Conservation (phyloP, 1,140 invertebrate species). For the Ericerus pela region DNA sequence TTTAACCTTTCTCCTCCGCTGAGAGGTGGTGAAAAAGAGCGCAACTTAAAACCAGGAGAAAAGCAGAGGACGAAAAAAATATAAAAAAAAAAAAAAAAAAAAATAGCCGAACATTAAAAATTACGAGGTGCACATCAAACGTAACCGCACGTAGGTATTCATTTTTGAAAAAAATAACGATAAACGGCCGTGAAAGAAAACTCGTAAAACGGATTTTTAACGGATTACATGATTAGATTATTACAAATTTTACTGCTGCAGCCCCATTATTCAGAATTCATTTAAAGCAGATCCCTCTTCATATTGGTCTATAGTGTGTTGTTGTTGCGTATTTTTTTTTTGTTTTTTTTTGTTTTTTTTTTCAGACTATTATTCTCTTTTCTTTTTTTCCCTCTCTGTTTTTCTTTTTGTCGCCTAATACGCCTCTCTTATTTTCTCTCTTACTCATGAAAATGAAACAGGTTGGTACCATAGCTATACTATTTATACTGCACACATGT, state of each 20-base stretch:
- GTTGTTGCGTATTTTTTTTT: too few relatives aligned
- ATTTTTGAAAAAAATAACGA: conserved; percentile 10
- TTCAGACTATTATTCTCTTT: too few relatives aligned
- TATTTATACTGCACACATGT: too few relatives aligned
- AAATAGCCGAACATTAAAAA: background rate
- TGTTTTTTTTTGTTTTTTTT: too few relatives aligned
- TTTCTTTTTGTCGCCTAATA: conserved; percentile 9
- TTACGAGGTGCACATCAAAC: conserved; percentile 1
- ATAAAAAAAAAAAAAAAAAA: background rate
- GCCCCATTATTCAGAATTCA: conserved; percentile 11
- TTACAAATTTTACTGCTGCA: conserved; percentile 10
- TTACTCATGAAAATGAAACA: conserved; percentile 1
- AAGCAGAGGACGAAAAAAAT: too few relatives aligned
- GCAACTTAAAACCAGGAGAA: too few relatives aligned
- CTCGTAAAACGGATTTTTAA: conserved; percentile 12
- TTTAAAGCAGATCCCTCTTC: conserved; percentile 11
- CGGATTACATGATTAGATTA: conserved; percentile 11
- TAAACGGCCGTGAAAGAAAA: background rate
- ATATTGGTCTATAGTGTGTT: too few relatives aligned
- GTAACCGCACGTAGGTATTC: background rate
- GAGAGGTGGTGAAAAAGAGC: too few relatives aligned
- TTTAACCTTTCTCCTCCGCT: too few relatives aligned
- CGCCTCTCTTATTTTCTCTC: conserved; percentile 11
- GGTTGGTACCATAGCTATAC: too few relatives aligned
- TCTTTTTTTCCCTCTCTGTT: too few relatives aligned